Base-by-base conservation (phyloP, 1,140 invertebrate species). In the Ceratina australensis region DNA sequence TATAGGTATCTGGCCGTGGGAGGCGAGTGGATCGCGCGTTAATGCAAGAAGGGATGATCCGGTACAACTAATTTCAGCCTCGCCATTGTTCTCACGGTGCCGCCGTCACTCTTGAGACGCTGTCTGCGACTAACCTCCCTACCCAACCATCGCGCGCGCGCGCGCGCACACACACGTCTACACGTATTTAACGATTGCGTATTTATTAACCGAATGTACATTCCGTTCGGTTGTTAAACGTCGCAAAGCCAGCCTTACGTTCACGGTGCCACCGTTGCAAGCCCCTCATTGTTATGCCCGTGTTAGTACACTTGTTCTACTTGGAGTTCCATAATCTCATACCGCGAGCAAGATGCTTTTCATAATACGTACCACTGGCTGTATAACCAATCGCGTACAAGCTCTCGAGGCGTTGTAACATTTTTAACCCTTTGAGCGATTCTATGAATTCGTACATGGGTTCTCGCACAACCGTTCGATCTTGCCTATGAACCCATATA, bases 1-100 rank as follows among this genome's bases (percentile, higher is more conserved):
- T n/a, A n/a, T n/a, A 42, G 33, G 10, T 33, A 33, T 33, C 33
- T 68, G n/a, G n/a, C n/a, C n/a, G n/a, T n/a, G n/a, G n/a, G 59
- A 47, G n/a, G 65, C 63, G 72, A 50, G 59, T 75, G 71, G 77
- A 83, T 82, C 67, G 66, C 71, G 74, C 69, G 81, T 83, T 73
- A 83, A 79, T 77, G 66, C 69, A 50, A 72, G 59, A 72, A 64
- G 60, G 68, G 71, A 75, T 75, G 76, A 79, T 60, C 81, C 76
- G 67, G 61, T 72, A 74, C 78, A 75, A 73, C 61, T 82, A 79
- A 83, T 83, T 83, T 65, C 66, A 83, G 71, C 59, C 47, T 57
- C 76, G 69, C 72, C 71, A 75, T 82, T 82, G 69, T 74, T 79
- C 67, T 72, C 71, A 18, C 80, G 63, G 33, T 79, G 59, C 79